phyloP scores from a whole-genome alignment of 2,113 vertebrate species.

The Hiodon tergisus region DNA sequence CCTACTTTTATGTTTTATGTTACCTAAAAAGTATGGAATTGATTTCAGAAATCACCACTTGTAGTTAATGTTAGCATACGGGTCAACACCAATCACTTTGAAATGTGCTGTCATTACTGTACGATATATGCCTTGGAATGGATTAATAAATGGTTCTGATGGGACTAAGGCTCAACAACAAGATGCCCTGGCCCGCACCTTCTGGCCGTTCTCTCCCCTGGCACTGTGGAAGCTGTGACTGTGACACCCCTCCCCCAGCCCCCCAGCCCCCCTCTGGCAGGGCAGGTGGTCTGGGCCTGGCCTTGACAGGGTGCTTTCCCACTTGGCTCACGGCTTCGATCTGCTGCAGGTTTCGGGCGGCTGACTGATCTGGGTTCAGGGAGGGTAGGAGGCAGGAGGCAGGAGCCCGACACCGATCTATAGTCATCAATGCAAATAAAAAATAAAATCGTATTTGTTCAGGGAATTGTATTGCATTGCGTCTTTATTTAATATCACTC shows the following conservation, averaged over 20 bases:
- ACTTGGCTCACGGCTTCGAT: slow-evolving; percentile 28
- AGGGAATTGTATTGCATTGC: too few species aligned
- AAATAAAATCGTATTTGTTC: too few species aligned
- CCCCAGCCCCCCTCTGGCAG: slow-evolving; percentile 1
- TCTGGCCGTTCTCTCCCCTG: not conserved
- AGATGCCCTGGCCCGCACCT: not conserved
- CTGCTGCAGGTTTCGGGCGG: slow-evolving; percentile 47
- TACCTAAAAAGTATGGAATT: not conserved
- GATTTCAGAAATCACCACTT: not conserved
- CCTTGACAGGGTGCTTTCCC: slow-evolving; percentile 52
- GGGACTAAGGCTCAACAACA: not conserved
- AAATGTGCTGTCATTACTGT: too few species aligned
- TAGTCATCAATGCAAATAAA: not conserved
- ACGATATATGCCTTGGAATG: not conserved
- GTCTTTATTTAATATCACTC: too few species aligned
- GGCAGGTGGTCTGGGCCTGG: slow-evolving; percentile 47
- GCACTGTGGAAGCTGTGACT: too few species aligned
- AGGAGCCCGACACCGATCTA: not conserved
- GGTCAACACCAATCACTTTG: not conserved
- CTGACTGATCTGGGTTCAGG: slow-evolving; percentile 38
- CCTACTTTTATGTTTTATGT: not conserved
- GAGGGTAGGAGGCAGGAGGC: slow-evolving; percentile 39
- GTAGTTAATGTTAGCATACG: not conserved
- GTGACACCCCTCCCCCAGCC: not conserved
- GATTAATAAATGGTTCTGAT: not conserved